These are phyloP conservation scores for Dendrocincla tyrannina DNA, from an alignment of 2,797 vertebrate genomes.

Conservation along the genomic window DNA sequence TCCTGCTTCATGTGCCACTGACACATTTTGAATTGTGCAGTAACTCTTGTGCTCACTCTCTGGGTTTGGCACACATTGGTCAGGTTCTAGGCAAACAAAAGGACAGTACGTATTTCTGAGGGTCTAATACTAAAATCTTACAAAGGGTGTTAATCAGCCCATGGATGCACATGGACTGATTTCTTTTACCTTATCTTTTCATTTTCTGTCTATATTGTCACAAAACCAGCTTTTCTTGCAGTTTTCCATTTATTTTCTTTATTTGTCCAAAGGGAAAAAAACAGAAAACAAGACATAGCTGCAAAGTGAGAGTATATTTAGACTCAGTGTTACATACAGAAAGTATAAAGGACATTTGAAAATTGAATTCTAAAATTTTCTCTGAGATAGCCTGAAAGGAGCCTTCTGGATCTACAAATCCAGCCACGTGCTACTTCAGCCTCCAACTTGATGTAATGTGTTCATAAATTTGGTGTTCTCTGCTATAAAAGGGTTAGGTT, in stretches of 20 bases:
- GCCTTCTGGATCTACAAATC: neutral
- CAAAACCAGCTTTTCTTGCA: neutral
- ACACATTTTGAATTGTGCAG: neutral
- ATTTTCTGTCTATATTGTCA: neutral
- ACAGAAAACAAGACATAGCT: neutral
- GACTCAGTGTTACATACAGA: neutral
- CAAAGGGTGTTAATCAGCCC: neutral
- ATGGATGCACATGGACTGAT: neutral
- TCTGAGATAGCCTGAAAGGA: neutral
- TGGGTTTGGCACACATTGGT: neutral
- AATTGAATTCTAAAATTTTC: neutral
- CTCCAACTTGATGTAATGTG: neutral
- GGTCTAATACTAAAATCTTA: neutral
- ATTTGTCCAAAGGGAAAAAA: neutral
- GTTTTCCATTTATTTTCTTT: neutral
- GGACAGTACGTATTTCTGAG: neutral
- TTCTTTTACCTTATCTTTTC: neutral
- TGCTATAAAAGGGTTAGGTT: neutral
- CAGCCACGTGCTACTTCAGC: neutral
- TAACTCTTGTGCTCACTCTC: neutral
- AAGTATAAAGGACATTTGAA: neutral
- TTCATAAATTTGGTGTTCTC: conserved; percentile 29
- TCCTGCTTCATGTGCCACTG: neutral
- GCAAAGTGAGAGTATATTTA: neutral
- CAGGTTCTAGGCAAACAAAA: neutral